Evolutionary conservation across 2,113 vertebrate species (phyloP).

Genomic region (Illadopsis cleaveri): DNA sequence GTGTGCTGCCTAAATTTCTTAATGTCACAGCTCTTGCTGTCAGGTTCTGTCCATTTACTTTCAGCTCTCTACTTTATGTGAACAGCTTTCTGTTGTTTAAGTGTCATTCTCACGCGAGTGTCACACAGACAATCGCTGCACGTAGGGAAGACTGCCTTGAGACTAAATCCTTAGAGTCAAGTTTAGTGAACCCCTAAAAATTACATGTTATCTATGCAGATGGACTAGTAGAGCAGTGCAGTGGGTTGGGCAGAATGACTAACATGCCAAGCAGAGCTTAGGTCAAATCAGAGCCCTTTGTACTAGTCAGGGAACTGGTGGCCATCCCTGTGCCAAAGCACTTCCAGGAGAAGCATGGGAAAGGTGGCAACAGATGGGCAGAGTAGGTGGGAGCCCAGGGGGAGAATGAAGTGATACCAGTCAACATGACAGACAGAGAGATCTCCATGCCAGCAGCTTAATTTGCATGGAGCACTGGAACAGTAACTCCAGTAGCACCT

Average conservation of each 20-base stretch:
- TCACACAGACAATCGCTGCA: background rate
- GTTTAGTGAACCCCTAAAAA: background rate
- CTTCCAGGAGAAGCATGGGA: background rate
- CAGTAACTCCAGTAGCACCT: background rate
- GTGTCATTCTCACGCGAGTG: background rate
- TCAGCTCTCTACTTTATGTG: background rate
- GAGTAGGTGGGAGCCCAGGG: background rate
- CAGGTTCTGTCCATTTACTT: background rate
- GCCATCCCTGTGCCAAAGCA: background rate
- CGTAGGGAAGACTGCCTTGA: background rate
- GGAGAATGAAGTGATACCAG: background rate
- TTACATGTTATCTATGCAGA: background rate
- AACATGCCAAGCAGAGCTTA: background rate
- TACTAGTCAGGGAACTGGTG: background rate
- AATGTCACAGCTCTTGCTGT: background rate
- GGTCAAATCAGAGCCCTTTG: background rate
- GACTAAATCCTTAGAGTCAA: background rate
- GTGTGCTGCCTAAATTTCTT: background rate
- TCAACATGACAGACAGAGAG: constrained; percentile 3
- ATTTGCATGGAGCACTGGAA: constrained; percentile 13
- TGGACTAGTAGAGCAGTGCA: background rate
- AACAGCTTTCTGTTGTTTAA: background rate
- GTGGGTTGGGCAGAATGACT: background rate
- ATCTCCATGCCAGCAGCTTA: background rate
- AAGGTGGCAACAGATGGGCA: constrained; percentile 9